phyloP scores from a whole-genome alignment of 1,140 invertebrate species.

The Mya arenaria region DNA sequence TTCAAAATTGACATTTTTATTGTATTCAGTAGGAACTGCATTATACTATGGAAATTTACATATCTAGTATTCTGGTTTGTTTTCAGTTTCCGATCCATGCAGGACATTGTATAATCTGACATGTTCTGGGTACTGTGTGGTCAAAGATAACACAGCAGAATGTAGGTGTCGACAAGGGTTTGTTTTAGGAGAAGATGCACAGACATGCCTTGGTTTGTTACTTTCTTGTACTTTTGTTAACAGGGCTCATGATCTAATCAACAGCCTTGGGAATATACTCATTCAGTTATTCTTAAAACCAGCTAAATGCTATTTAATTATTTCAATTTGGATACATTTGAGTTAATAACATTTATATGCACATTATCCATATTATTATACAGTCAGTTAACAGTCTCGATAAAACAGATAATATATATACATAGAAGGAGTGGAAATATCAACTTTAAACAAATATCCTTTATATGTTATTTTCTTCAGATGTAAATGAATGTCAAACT shows the following conservation, averaged over 20 bases:
- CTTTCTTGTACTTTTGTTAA: background rate
- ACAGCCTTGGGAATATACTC: too few species aligned
- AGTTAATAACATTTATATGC: too few species aligned
- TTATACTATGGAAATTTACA: background rate
- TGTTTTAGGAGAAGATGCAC: background rate
- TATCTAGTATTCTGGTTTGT: background rate
- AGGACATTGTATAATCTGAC: slow-evolving; percentile 1
- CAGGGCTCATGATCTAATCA: too few species aligned
- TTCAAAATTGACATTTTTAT: background rate
- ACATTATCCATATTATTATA: background rate
- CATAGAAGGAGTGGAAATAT: background rate
- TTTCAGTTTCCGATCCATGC: background rate
- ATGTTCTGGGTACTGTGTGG: slow-evolving; percentile 13
- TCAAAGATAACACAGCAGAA: background rate
- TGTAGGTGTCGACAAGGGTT: slow-evolving; percentile 6
- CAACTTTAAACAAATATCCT: background rate
- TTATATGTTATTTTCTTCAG: background rate
- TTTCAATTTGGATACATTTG: too few species aligned
- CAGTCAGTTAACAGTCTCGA: too few species aligned
- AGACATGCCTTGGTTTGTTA: slow-evolving; percentile 7
- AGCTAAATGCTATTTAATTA: too few species aligned
- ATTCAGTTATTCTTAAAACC: too few species aligned
- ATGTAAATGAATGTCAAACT: background rate
- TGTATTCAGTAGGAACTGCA: background rate
- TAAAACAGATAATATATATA: too few species aligned